Evolutionary conservation across 2,113 vertebrate genomes (phyloP), one percentile per base, ranked within the genome.

Genomic region (Thalassarche chlororhynchos): DNA sequence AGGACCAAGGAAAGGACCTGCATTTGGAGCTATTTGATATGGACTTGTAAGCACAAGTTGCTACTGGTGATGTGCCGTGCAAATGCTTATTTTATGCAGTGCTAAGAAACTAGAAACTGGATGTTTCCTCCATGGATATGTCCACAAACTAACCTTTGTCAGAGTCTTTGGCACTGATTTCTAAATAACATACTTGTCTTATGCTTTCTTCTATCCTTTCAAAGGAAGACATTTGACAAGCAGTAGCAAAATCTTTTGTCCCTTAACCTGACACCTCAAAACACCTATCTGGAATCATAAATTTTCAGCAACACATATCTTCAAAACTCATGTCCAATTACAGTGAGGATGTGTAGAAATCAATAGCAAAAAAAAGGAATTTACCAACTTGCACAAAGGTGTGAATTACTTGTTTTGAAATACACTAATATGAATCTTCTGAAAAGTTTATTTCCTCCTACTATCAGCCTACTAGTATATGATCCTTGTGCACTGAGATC

Each of bases 51-150:
- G 25, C 23, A 54, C 9, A 32, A 82, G n/a, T 31, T 49, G 28
- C 54, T 44, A 13, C 15, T 8, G 9, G 26, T 10, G 3, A 31
- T 4, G 38, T 46, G 38, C 44, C 0, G 0, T 64, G 17, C 14
- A 74, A 61, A 84, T 13, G 10, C 21, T 84, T 40, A 6, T 23
- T 87, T 74, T 36, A 28, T 66, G 13, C 2, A 9, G 12, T 54
- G 54, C 38, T 70, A 49, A 78, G 51, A 84, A 79, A 57, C 34
- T 23, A 47, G 16, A 44, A 86, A 93, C 2, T 4, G 28, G 23
- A 17, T 3, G 4, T 77, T 65, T 77, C 20, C 23, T 87, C 24
- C 15, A 5, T 25, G 62, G 36, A 60, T n/a, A 23, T 16, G 8
- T 49, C 49, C 72, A 84, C 49, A 90, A 72, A 64, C 4, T 4